A percentile compares a stretch with the other conserved stretches of the same genome.
phyloP scores from a whole-genome alignment of 1,140 invertebrate genomes.

The Leguminivora glycinivorella region DNA sequence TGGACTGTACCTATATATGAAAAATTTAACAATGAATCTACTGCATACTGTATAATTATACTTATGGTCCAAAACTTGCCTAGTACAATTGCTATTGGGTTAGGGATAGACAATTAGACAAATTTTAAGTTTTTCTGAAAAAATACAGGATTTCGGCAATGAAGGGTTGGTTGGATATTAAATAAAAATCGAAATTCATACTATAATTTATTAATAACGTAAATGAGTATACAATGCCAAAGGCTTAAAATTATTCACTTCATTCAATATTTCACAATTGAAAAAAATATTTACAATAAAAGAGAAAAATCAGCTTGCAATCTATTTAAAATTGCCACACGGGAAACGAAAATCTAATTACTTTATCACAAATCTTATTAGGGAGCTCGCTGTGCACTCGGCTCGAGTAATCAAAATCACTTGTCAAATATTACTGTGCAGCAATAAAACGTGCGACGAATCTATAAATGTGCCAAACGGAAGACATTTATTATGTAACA shows the following conservation, averaged over 20 bases:
- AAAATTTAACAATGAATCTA: too few relatives aligned
- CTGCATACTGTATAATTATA: too few relatives aligned
- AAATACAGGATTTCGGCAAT: too few relatives aligned
- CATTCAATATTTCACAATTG: conserved; percentile 71
- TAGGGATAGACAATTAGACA: too few relatives aligned
- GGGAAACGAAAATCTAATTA: conserved; percentile 57
- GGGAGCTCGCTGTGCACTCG: conserved; percentile 72
- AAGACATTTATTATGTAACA: conserved; percentile 77
- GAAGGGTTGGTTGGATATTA: neutral
- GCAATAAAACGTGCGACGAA: conserved; percentile 70
- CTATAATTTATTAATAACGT: conserved; percentile 78
- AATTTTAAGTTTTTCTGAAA: too few relatives aligned
- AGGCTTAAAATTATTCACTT: conserved; percentile 76
- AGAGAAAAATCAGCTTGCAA: conserved; percentile 73
- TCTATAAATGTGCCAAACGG: conserved; percentile 75
- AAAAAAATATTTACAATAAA: conserved; percentile 76
- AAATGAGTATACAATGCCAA: conserved; percentile 78
- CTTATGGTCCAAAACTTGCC: too few relatives aligned
- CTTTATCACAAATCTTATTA: conserved; percentile 73
- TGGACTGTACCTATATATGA: too few relatives aligned
- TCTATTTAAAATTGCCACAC: conserved; percentile 69
- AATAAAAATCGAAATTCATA: conserved; percentile 68
- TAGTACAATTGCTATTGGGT: too few relatives aligned
- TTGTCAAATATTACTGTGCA: conserved; percentile 47
- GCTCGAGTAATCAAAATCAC: conserved; percentile 51